Conservation (phyloP, 2,888 invertebrate species). For the Caenorhabditis sp. region DNA sequence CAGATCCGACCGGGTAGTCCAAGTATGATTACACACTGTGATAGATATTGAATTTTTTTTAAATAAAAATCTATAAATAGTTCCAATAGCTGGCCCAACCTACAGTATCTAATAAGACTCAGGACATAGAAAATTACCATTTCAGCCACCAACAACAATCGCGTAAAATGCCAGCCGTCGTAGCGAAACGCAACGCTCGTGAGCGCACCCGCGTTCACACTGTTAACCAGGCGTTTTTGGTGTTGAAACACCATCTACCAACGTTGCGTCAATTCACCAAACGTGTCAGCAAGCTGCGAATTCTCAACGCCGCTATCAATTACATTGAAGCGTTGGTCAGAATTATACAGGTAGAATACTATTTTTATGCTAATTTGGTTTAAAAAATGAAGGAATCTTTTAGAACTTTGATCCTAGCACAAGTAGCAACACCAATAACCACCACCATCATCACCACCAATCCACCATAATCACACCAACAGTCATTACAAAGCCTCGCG, state of each 20-base stretch:
- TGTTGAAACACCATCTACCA: slow-evolving; percentile 62
- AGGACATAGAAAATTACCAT: neutral
- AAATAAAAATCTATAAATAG: too few relatives aligned
- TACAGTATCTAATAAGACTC: neutral
- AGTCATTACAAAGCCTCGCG: slow-evolving; percentile 1
- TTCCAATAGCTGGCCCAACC: neutral
- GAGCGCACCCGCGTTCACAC: slow-evolving; percentile 68
- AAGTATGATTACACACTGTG: too few relatives aligned
- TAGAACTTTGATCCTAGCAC: too few relatives aligned
- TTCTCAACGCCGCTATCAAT: slow-evolving; percentile 62
- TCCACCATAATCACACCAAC: neutral
- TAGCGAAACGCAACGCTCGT: slow-evolving; percentile 69
- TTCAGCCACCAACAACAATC: neutral
- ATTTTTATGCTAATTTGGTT: too few relatives aligned
- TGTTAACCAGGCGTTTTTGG: slow-evolving; percentile 64
- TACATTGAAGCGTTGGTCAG: slow-evolving; percentile 63
- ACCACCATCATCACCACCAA: neutral
- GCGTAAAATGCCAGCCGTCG: slow-evolving; percentile 45
- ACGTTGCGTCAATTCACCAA: slow-evolving; percentile 61
- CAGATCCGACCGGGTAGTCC: too few relatives aligned
- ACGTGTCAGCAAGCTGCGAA: slow-evolving; percentile 67
- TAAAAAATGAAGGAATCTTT: too few relatives aligned
- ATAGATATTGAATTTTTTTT: too few relatives aligned
- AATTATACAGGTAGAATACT: slow-evolving; percentile 16
- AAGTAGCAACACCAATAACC: neutral